phyloP scores from a whole-genome alignment of 2,888 invertebrate species.

The Cephus runcator region DNA sequence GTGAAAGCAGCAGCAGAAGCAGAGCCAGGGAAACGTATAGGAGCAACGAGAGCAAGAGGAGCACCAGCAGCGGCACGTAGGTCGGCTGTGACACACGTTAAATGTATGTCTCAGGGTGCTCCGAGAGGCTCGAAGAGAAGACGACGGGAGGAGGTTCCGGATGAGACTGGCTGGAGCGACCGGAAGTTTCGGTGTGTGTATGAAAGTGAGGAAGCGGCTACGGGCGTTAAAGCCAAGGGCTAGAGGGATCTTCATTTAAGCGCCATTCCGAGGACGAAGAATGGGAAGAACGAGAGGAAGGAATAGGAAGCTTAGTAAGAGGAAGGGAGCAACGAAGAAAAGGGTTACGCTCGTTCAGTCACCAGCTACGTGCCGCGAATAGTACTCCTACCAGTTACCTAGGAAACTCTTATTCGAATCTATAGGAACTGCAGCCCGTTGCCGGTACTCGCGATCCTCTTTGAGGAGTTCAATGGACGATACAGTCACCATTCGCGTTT shows the following conservation, averaged over 20 bases:
- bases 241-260: conserved; percentile 6
- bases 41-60: conserved; percentile 6
- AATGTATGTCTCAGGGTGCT: neutral
- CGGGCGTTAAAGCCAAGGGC: conserved; percentile 1
- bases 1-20: conserved; percentile 18
- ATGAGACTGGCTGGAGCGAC: neutral
- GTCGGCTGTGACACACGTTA: neutral
- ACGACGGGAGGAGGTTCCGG: neutral
- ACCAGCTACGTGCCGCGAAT: conserved; percentile 39
- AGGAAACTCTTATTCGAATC: conserved; percentile 8
- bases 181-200: neutral
- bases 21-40: conserved; percentile 9
- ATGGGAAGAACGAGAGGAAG: too few relatives aligned
- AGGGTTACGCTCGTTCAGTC: conserved; percentile 35
- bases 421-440: conserved; percentile 7
- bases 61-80: neutral
- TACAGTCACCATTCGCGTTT: too few relatives aligned
- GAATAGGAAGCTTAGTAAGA: too few relatives aligned
- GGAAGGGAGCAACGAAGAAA: conserved; percentile 7
- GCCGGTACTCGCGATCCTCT: neutral
- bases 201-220: neutral
- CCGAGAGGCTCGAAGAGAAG: neutral
- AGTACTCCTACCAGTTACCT: conserved; percentile 16
- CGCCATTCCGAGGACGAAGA: neutral
- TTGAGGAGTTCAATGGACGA: too few relatives aligned